Evolutionary conservation across 2,797 vertebrate genomes (phyloP).

Genomic region (Melanotaenia nigrans): DNA sequence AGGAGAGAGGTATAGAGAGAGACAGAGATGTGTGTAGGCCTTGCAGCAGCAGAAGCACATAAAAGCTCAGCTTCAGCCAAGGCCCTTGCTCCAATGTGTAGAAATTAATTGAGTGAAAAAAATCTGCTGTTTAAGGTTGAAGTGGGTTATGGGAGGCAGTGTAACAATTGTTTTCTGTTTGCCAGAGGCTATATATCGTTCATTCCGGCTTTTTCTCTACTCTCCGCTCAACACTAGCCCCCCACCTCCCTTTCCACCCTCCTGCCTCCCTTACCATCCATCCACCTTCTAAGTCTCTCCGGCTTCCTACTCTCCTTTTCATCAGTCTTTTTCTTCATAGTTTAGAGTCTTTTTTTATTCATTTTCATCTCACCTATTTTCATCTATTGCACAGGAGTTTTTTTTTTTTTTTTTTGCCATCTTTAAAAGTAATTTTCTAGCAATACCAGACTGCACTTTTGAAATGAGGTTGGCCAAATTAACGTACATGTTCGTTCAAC

Average conservation of each 20-base stretch:
- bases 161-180: slow-evolving; percentile 87
- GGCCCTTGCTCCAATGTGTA: slow-evolving; percentile 82
- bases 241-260: slow-evolving; percentile 31
- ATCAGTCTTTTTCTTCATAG: slow-evolving; percentile 68
- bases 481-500: slow-evolving; percentile 34
- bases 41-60: slow-evolving; percentile 75
- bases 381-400: slow-evolving; percentile 60
- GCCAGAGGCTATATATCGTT: slow-evolving; percentile 83
- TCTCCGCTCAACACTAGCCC: slow-evolving; percentile 55
- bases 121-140: slow-evolving; percentile 85
- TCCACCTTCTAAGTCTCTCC: slow-evolving; percentile 75
- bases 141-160: slow-evolving; percentile 85
- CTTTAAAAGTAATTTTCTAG: slow-evolving; percentile 59
- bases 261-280: slow-evolving; percentile 64
- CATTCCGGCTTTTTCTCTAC: slow-evolving; percentile 78
- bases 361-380: slow-evolving; percentile 74
- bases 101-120: slow-evolving; percentile 91
- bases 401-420: slow-evolving; percentile 24
- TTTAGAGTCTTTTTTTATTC: slow-evolving; percentile 64
- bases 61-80: slow-evolving; percentile 81
- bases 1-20: slow-evolving; percentile 36
- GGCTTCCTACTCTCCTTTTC: slow-evolving; percentile 68
- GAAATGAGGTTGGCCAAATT: slow-evolving; percentile 47
- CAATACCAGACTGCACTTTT: slow-evolving; percentile 63
- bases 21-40: slow-evolving; percentile 65